Evolutionary conservation across 2,113 vertebrate genomes (phyloP).

Genomic region (Rhinichthys klamathensis): DNA sequence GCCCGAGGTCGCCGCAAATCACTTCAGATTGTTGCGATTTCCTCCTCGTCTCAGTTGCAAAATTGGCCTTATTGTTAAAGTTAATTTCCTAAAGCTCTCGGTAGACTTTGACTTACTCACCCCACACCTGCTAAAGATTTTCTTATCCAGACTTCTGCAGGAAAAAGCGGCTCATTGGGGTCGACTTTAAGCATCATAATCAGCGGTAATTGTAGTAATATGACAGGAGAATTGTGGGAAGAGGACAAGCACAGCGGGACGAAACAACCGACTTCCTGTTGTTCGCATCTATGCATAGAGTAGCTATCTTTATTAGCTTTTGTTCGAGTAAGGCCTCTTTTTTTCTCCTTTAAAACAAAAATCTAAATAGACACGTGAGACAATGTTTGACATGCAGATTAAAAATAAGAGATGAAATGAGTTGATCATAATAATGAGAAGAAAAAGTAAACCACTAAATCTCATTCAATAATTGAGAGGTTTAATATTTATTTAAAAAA

Average conservation of each 20-base stretch:
- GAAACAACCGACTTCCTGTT: neutral
- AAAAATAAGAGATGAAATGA: too few species aligned
- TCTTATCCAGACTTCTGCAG: constrained; percentile 42
- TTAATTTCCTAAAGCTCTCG: constrained; percentile 54
- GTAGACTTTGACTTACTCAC: constrained; percentile 59
- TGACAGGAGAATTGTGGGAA: neutral
- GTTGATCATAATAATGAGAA: too few species aligned
- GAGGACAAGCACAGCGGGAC: neutral
- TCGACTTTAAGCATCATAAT: constrained; percentile 69
- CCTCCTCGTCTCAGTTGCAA: constrained; percentile 51
- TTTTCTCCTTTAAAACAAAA: too few species aligned
- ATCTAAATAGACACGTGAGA: too few species aligned
- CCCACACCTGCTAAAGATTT: constrained; percentile 58
- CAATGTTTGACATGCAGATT: too few species aligned
- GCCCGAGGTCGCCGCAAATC: constrained; percentile 61
- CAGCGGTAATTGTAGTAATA: constrained; percentile 52
- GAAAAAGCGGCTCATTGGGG: constrained; percentile 66
- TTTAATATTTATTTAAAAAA: too few species aligned
- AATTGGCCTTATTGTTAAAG: constrained; percentile 60
- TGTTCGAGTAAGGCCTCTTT: too few species aligned
- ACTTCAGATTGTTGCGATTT: constrained; percentile 60
- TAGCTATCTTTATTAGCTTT: too few species aligned
- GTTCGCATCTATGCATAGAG: too few species aligned
- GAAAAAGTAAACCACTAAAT: too few species aligned
- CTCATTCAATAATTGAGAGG: too few species aligned